A percentile compares a stretch with the other conserved stretches of the same genome.
Evolutionary conservation across 1,140 invertebrate species (phyloP).

Genomic region (Steinernema feltiae): DNA sequence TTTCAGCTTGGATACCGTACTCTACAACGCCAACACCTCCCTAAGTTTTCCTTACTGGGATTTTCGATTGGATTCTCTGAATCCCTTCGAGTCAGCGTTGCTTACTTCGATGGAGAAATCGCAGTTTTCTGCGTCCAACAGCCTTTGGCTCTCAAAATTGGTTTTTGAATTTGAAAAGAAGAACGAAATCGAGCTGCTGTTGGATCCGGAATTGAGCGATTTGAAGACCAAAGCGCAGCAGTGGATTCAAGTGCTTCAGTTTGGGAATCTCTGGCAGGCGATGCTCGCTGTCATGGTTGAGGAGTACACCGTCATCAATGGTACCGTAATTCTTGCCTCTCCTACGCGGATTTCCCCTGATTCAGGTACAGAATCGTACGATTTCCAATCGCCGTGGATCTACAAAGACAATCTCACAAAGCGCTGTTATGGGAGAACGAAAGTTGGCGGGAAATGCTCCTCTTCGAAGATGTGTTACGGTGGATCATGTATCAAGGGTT

Average conservation of each 20-base stretch:
- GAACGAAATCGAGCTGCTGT: not conserved
- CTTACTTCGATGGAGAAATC: not conserved
- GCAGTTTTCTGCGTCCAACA: not conserved
- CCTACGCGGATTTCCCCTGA: too few species aligned
- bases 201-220: not conserved
- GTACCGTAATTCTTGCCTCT: too few species aligned
- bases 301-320: not conserved
- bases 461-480: not conserved
- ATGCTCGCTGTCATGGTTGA: not conserved
- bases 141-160: not conserved
- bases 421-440: not conserved
- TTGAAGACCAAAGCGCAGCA: not conserved
- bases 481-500: not conserved
- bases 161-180: not conserved
- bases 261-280: not conserved
- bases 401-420: not conserved
- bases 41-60: conserved; percentile 9
- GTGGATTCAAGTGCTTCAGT: not conserved
- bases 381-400: not conserved
- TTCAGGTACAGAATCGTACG: not conserved
- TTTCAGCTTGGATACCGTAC: not conserved
- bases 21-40: conserved; percentile 15
- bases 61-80: not conserved
- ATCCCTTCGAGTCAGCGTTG: not conserved
- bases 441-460: not conserved